phyloP scores from a whole-genome alignment of 2,797 vertebrate species.

The Argya squamiceps region DNA sequence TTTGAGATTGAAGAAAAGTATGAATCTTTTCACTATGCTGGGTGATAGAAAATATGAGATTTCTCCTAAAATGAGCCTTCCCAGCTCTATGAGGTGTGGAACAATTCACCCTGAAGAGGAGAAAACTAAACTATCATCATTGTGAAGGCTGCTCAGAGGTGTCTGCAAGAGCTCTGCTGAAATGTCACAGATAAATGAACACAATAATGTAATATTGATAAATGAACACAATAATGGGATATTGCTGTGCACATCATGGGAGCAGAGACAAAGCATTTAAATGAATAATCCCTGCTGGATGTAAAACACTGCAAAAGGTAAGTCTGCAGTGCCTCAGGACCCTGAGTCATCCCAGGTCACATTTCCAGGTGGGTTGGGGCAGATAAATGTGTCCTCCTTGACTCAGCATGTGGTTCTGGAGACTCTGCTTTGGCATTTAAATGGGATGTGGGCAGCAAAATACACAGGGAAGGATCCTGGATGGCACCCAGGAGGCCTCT shows the following conservation, averaged over 20 bases:
- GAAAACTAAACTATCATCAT: neutral
- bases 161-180: neutral
- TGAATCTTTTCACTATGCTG: too few species aligned
- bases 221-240: neutral
- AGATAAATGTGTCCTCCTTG: neutral
- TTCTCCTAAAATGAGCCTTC: neutral
- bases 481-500: neutral
- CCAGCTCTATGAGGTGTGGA: neutral
- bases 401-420: fast-evolving
- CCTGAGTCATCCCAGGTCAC: neutral
- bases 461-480: neutral
- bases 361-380: neutral
- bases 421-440: neutral
- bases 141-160: neutral
- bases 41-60: neutral
- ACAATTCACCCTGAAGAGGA: neutral
- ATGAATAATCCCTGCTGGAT: neutral
- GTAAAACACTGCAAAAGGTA: neutral
- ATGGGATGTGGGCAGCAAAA: neutral
- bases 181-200: neutral
- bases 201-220: neutral
- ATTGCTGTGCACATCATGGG: neutral
- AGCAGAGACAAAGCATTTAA: neutral
- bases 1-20: neutral
- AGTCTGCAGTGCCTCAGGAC: neutral